Evolutionary conservation across 1,140 invertebrate genomes (phyloP).

Genomic region (Drosophila baimaii): DNA sequence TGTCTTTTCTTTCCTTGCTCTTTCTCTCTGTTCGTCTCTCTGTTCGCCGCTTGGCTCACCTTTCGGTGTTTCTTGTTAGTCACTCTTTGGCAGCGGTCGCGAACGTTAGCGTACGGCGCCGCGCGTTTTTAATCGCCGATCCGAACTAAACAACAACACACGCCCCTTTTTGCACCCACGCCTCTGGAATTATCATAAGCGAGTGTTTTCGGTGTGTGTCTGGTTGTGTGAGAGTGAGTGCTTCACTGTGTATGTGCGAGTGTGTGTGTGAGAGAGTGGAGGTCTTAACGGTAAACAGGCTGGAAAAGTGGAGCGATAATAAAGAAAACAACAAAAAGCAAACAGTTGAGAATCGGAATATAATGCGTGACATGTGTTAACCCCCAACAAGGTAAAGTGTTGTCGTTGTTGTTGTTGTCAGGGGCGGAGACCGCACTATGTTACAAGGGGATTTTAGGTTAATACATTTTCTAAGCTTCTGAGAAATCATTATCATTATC

Average conservation of each 20-base stretch:
- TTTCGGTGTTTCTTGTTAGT: conserved; percentile 63
- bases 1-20: conserved; percentile 15
- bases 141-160: conserved; percentile 26
- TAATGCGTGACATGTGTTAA: conserved; percentile 53
- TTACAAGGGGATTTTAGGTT: not conserved
- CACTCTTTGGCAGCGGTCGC: conserved; percentile 75
- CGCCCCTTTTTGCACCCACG: conserved; percentile 31
- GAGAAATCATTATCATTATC: not conserved
- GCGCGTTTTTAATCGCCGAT: conserved; percentile 53
- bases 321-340: conserved; percentile 16
- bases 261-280: conserved; percentile 19
- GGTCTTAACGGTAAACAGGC: conserved; percentile 44
- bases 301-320: conserved; percentile 48
- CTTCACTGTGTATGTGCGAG: conserved; percentile 15
- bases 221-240: conserved; percentile 36
- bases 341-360: conserved; percentile 36
- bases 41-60: conserved; percentile 43
- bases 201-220: conserved; percentile 28
- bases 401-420: conserved; percentile 47
- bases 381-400: conserved; percentile 53
- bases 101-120: conserved; percentile 70
- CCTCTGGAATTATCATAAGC: conserved; percentile 47
- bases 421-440: not conserved
- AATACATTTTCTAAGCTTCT: not conserved
- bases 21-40: conserved; percentile 1